A percentile compares a stretch with the other conserved stretches of the same genome.
These are phyloP conservation scores for Lepus europaeus DNA, from an alignment of 2,113 vertebrate species.

Conservation along the genomic window DNA sequence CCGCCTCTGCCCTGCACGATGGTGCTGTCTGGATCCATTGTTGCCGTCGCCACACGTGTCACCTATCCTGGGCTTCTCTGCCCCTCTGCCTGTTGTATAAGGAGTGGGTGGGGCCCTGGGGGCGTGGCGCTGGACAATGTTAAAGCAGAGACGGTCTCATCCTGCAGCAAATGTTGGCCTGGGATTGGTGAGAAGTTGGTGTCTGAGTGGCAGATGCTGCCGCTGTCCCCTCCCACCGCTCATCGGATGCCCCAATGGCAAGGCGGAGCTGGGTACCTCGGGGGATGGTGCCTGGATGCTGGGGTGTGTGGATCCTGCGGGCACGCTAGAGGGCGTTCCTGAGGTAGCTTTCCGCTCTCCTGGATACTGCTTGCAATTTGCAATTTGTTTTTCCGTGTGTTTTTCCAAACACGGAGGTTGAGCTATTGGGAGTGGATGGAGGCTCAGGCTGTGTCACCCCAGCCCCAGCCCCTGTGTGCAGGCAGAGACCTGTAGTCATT, in stretches of 20 bases:
- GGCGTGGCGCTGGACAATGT: fast-evolving
- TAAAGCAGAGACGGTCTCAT: background rate
- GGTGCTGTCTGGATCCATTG: background rate
- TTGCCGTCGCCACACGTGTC: background rate
- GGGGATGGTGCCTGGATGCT: background rate
- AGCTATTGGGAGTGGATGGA: background rate
- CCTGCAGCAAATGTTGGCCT: slow-evolving; percentile 8
- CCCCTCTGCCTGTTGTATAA: background rate
- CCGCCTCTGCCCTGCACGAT: background rate
- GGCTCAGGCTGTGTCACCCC: background rate
- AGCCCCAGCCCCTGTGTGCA: background rate
- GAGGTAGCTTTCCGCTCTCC: slow-evolving; percentile 43
- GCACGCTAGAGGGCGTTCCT: slow-evolving; percentile 82
- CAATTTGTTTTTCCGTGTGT: slow-evolving; percentile 59
- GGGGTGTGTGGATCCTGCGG: background rate
- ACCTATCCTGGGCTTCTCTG: background rate
- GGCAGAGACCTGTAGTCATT: background rate
- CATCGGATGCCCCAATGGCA: background rate
- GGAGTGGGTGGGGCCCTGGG: background rate
- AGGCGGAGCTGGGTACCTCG: background rate
- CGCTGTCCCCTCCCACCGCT: background rate
- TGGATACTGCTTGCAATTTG: background rate
- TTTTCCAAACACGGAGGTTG: slow-evolving; percentile 39
- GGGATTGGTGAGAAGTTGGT: slow-evolving; percentile 43
- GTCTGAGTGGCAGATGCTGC: slow-evolving; percentile 59